Conservation (phyloP, 35 echinoderm and acorn worm species). For the Holothuria glaberrima region DNA sequence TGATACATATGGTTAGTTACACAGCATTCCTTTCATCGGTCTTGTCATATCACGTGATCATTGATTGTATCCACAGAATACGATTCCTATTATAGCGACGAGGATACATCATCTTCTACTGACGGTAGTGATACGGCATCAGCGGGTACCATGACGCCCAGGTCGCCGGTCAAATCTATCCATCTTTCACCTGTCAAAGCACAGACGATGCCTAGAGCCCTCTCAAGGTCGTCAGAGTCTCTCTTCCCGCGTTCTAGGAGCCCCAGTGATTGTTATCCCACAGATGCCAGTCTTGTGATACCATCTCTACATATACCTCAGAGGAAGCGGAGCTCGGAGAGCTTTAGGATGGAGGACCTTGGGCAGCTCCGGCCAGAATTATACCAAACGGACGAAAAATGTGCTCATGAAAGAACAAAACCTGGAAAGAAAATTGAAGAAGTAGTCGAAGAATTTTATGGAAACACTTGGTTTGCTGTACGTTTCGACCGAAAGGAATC, state of each 20-base stretch:
- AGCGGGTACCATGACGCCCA: conserved; percentile 44
- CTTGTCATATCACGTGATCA: not conserved
- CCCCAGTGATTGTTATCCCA: conserved; percentile 38
- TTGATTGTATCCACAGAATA: conserved; percentile 14
- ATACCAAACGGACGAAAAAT: conserved; percentile 39
- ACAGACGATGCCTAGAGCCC: conserved; percentile 20
- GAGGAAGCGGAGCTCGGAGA: conserved; percentile 46
- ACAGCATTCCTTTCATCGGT: not conserved
- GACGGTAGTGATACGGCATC: conserved; percentile 29
- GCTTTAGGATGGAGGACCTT: conserved; percentile 51
- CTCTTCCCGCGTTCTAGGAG: conserved; percentile 36
- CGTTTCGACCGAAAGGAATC: conserved; percentile 56
- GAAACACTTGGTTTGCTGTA: conserved; percentile 60
- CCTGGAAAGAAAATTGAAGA: conserved; percentile 58
- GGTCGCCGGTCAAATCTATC: conserved; percentile 51
- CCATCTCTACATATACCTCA: conserved; percentile 43
- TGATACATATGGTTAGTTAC: not conserved
- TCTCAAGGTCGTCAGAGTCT: conserved; percentile 41
- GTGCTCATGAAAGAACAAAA: conserved; percentile 27
- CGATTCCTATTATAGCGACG: conserved; percentile 56
- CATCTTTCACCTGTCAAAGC: conserved; percentile 49
- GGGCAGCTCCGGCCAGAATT: conserved; percentile 52
- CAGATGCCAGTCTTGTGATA: conserved; percentile 33
- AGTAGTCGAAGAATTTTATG: conserved; percentile 58
- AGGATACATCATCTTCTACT: conserved; percentile 11